Base-by-base conservation (phyloP, 2,888 invertebrate genomes). In the Spicauda simplicius region DNA sequence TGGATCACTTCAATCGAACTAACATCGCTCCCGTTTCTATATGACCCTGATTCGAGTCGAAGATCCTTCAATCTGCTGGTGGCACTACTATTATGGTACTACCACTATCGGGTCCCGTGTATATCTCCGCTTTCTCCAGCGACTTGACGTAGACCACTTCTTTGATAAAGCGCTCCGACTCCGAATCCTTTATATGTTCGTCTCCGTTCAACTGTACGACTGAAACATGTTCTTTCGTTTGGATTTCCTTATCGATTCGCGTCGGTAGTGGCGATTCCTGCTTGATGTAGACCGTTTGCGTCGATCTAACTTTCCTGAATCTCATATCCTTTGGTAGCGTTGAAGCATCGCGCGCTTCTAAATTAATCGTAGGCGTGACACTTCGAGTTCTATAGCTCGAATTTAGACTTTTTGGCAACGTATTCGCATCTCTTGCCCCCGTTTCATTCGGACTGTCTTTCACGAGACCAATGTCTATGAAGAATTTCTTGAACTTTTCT, bases 281-380 rank as follows among this genome's bases (percentile, higher is more conserved):
- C 68, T 77, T 83, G 0, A 92, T 89, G 65, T 91, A 91, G 1
- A 93, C 91, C 0, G 91, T 91, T 78, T 92, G 92, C 0, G 92
- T 90, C 0, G 92, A 92, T 45, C 82, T 72, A 0, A 89, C 91
- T 79, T 90, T 91, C 1, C 90, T 80, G 71, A 93, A 92, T 59
- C 92, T 81, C 93, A 93, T 92, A 52, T 93, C 92, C 78, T 92
- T 93, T 0, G 93, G 93, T 48, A 93, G 63, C 0, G 92, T 93
- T 0, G 91, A 87, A 0, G 91, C 78, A 52, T 91, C 91, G 61
- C 91, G 78, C 0, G 76, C 52, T 50, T 91, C 91, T 4, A 84
- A 58, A 8, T 72, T 77, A 0, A 75, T 74, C 0, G 80, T 79
- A 0, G 92, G 90, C 0, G 90, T 87, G 0, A 76, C 85, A 18